phyloP scores from a whole-genome alignment of 2,888 invertebrate genomes.

The Dryadula phaetusa region DNA sequence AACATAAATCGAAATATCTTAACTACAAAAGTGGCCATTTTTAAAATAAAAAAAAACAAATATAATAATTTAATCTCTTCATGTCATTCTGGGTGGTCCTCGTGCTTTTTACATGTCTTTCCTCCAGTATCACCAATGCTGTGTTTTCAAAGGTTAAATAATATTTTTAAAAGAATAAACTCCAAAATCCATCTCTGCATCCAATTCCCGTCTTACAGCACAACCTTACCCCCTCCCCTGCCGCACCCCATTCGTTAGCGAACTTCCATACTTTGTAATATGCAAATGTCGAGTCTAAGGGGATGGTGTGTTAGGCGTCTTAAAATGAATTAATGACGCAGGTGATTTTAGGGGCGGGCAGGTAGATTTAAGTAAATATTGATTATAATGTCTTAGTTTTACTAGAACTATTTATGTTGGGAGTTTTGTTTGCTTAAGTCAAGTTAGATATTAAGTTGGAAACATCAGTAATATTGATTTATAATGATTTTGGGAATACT shows the following conservation, averaged over 20 bases:
- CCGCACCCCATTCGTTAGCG: slow-evolving; percentile 70
- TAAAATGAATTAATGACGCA: slow-evolving; percentile 84
- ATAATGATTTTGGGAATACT: not conserved
- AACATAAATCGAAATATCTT: too few relatives aligned
- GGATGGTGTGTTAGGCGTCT: slow-evolving; percentile 73
- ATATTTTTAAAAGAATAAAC: not conserved
- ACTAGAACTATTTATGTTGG: slow-evolving; percentile 28
- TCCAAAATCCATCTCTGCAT: slow-evolving; percentile 62
- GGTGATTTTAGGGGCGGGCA: slow-evolving; percentile 64
- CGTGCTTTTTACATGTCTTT: too few relatives aligned
- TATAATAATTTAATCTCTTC: too few relatives aligned
- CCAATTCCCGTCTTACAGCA: slow-evolving; percentile 82
- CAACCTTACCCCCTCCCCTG: slow-evolving; percentile 69
- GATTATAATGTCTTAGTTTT: slow-evolving; percentile 41
- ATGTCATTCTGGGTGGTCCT: too few relatives aligned
- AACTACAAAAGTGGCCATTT: too few relatives aligned
- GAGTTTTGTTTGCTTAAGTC: slow-evolving; percentile 23
- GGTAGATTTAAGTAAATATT: slow-evolving; percentile 43
- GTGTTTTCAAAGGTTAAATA: too few relatives aligned
- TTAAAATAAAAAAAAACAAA: too few relatives aligned
- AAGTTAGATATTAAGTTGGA: not conserved
- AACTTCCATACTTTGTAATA: slow-evolving; percentile 85
- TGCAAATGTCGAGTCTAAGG: slow-evolving; percentile 80
- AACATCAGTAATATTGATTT: not conserved
- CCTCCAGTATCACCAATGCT: too few relatives aligned